Conservation (phyloP, 2,113 vertebrate species). For the Diphyllodes magnificus region DNA sequence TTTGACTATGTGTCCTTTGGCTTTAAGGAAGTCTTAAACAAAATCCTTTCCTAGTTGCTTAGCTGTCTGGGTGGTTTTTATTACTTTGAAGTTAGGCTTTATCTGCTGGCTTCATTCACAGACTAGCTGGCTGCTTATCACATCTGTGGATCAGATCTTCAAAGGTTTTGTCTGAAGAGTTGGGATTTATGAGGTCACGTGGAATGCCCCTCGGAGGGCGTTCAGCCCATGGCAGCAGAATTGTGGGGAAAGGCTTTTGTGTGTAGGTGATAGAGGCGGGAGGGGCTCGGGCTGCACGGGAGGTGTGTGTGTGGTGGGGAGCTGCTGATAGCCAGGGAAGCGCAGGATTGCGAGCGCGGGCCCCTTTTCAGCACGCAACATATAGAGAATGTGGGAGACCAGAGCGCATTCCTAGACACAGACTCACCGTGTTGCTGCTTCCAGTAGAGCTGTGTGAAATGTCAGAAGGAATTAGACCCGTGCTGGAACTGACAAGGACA, state of each 20-base stretch:
- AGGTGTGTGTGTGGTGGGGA: neutral
- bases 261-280: neutral
- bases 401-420: slow-evolving; percentile 74
- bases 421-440: slow-evolving; percentile 68
- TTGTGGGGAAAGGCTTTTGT: neutral
- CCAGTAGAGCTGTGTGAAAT: slow-evolving; percentile 68
- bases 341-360: neutral
- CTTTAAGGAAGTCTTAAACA: slow-evolving; percentile 5
- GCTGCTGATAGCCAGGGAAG: neutral
- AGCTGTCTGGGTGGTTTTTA: slow-evolving; percentile 33
- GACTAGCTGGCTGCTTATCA: slow-evolving; percentile 50
- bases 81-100: slow-evolving; percentile 49
- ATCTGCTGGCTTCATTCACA: slow-evolving; percentile 46
- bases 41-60: slow-evolving; percentile 19
- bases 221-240: neutral
- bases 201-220: slow-evolving; percentile 13
- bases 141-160: slow-evolving; percentile 52
- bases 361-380: neutral
- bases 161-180: slow-evolving; percentile 34
- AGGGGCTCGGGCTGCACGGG: neutral
- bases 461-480: slow-evolving; percentile 68
- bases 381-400: slow-evolving; percentile 27
- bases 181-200: slow-evolving; percentile 45
- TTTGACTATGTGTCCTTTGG: slow-evolving; percentile 19
- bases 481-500: neutral